Conservation (phyloP, 2,797 vertebrate genomes). For the Neoniphon sammara region DNA sequence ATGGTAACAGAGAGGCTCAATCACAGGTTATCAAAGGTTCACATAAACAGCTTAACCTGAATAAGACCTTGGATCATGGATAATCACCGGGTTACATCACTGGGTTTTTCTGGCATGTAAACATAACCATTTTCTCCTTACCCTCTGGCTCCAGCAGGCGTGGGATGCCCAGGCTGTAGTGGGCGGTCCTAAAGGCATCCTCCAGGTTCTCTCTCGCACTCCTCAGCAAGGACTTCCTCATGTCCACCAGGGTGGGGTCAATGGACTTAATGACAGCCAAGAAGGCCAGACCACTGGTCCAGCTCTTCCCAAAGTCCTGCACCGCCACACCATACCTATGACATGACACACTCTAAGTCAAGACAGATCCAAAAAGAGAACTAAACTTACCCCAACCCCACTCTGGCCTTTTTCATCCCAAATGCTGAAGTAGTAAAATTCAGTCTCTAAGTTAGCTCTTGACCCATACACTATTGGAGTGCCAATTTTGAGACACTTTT, state of each 20-base stretch:
- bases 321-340: conserved; percentile 93
- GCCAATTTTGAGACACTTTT: no score
- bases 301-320: conserved; percentile 95
- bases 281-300: conserved; percentile 95
- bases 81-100: no score
- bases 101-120: no score
- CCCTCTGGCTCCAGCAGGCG: conserved; percentile 95
- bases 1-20: no score
- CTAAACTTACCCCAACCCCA: no score
- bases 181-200: conserved; percentile 92
- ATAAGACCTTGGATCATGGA: no score
- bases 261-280: conserved; percentile 96
- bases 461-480: no score
- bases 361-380: neutral
- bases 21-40: no score
- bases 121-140: conserved; percentile 67
- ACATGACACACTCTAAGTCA: conserved; percentile 14
- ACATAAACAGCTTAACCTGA: neutral
- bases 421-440: no score
- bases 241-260: conserved; percentile 92
- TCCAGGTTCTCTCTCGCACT: conserved; percentile 90
- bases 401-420: no score
- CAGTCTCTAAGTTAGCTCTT: no score
- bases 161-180: conserved; percentile 90
- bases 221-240: conserved; percentile 90